phyloP scores from a whole-genome alignment of 2,797 vertebrate genomes.

The Cuculus canorus region DNA sequence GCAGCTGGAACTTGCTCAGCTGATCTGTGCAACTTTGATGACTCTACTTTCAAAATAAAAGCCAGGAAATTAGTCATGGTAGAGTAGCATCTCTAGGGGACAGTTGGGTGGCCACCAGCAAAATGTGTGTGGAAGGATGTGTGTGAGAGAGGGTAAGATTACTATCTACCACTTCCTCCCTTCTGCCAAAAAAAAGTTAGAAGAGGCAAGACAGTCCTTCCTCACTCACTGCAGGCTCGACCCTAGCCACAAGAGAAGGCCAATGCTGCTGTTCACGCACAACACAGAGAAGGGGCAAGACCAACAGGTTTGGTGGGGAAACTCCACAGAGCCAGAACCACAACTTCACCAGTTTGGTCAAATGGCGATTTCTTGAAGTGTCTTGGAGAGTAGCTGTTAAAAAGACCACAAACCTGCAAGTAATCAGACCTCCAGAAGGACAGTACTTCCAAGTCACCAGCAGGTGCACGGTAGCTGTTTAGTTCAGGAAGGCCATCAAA shows the following conservation, averaged over 20 bases:
- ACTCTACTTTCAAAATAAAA: slow-evolving; percentile 26
- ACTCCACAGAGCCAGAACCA: not conserved
- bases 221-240: fast-evolving
- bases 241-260: not conserved
- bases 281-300: not conserved
- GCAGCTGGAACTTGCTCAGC: not conserved
- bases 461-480: not conserved
- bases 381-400: fast-evolving
- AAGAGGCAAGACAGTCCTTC: not conserved
- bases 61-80: slow-evolving; percentile 44
- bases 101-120: slow-evolving; percentile 7
- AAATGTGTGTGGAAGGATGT: not conserved
- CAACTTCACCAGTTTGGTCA: not conserved
- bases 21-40: not conserved
- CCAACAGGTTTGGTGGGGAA: not conserved
- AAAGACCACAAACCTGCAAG: not conserved
- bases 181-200: not conserved
- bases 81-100: not conserved
- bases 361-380: not conserved
- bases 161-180: slow-evolving; percentile 50
- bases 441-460: not conserved
- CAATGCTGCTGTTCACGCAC: not conserved
- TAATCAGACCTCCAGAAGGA: not conserved
- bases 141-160: not conserved
- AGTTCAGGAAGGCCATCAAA: not conserved